These are phyloP conservation scores for Dendroctonus ponderosae DNA, from an alignment of 1,140 invertebrate species.

Conservation along the genomic window DNA sequence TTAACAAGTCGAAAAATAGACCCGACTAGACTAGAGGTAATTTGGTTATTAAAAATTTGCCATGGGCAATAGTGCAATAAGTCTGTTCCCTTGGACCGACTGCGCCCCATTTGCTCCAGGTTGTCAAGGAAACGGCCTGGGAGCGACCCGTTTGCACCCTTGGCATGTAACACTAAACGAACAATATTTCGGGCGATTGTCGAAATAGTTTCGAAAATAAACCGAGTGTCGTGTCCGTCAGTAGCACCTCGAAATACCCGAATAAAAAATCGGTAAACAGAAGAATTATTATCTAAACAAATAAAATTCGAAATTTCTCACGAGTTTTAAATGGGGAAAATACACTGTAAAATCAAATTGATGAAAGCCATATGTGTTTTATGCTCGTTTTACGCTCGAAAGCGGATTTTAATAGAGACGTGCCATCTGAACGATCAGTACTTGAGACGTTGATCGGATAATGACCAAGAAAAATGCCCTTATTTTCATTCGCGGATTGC, in stretches of 20 bases:
- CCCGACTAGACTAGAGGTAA: too few relatives aligned
- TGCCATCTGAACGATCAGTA: slow-evolving; percentile 14
- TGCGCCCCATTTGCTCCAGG: too few relatives aligned
- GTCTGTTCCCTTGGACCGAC: too few relatives aligned
- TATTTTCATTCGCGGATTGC: too few relatives aligned
- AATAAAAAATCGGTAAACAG: slow-evolving; percentile 30
- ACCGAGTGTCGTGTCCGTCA: slow-evolving; percentile 16
- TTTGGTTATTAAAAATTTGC: too few relatives aligned
- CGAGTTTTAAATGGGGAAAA: slow-evolving; percentile 27
- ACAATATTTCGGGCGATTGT: slow-evolving; percentile 1
- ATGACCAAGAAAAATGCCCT: too few relatives aligned
- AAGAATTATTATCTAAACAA: slow-evolving; percentile 32
- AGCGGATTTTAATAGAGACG: slow-evolving; percentile 23
- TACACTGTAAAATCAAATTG: slow-evolving; percentile 29
- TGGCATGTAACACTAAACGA: too few relatives aligned
- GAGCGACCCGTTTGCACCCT: too few relatives aligned
- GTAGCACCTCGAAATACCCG: slow-evolving; percentile 21
- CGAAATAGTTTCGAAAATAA: slow-evolving; percentile 11
- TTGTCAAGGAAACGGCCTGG: too few relatives aligned
- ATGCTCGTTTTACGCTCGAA: slow-evolving; percentile 25
- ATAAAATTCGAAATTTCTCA: slow-evolving; percentile 34
- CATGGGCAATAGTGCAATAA: too few relatives aligned
- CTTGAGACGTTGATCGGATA: not conserved
- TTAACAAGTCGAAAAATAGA: too few relatives aligned
- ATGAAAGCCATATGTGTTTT: slow-evolving; percentile 34